These are phyloP conservation scores for Gorsachius magnificus DNA, from an alignment of 2,797 vertebrate species.

Conservation along the genomic window DNA sequence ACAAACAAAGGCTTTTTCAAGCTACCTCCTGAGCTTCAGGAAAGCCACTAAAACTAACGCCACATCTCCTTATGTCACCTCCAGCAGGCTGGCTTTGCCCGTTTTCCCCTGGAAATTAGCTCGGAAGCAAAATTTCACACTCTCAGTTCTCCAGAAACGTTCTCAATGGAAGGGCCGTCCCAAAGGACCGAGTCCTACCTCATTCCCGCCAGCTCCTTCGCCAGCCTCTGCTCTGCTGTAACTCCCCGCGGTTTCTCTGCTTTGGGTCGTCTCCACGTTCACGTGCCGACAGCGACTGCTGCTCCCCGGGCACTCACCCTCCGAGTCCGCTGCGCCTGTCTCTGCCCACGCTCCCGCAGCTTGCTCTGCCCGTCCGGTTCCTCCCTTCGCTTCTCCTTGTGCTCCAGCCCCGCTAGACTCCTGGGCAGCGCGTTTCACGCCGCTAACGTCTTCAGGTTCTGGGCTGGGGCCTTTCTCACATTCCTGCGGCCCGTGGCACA, in stretches of 20 bases:
- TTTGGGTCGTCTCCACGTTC: neutral
- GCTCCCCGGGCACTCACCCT: neutral
- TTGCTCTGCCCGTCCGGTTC: neutral
- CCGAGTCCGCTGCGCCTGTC: neutral
- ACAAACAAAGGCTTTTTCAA: neutral
- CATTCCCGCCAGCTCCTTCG: neutral
- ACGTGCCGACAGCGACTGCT: neutral
- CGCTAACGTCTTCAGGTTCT: neutral
- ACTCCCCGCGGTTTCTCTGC: neutral
- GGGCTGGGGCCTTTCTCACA: neutral
- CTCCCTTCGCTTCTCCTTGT: neutral
- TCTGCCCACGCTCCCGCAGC: neutral
- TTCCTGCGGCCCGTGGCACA: neutral
- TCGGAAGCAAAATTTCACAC: too few relatives aligned
- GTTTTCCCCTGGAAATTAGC: neutral
- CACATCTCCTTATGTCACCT: neutral
- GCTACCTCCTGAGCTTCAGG: neutral
- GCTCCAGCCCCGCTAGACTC: neutral
- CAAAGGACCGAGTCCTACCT: constrained; percentile 52
- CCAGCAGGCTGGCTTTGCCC: neutral
- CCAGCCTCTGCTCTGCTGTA: neutral
- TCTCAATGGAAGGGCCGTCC: neutral
- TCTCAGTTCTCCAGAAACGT: neutral
- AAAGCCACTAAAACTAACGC: neutral
- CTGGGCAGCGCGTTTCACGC: neutral